Evolutionary conservation across 2,113 vertebrate genomes (phyloP).

Genomic region (Poicephalus meyeri): DNA sequence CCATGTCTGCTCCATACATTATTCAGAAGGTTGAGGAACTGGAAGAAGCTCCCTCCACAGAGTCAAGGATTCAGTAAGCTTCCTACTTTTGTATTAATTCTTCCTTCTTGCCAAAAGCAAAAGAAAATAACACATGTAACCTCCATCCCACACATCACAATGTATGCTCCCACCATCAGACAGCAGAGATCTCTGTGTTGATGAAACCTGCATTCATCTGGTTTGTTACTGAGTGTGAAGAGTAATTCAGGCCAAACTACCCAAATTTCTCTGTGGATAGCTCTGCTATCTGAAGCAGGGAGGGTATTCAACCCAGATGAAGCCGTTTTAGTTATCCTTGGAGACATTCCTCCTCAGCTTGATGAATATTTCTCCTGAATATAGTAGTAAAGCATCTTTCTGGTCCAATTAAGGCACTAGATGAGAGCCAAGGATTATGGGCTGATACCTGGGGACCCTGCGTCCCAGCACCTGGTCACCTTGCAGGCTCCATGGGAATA

Average conservation of each 20-base stretch:
- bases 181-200: accelerated
- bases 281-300: not conserved
- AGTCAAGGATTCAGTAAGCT: not conserved
- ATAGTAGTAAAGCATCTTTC: not conserved
- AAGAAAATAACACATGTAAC: not conserved
- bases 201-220: not conserved
- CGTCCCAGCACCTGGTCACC: not conserved
- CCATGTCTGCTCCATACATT: accelerated
- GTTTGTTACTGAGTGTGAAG: not conserved
- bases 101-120: not conserved
- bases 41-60: not conserved
- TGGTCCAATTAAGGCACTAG: not conserved
- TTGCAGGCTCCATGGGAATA: not conserved
- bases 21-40: not conserved
- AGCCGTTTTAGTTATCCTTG: not conserved
- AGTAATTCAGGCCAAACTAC: not conserved
- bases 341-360: not conserved
- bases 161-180: not conserved
- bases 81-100: not conserved
- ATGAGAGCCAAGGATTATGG: not conserved
- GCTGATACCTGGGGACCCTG: no score
- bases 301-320: not conserved
- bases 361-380: not conserved
- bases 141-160: accelerated
- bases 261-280: not conserved